A percentile compares a stretch with the other conserved stretches of the same genome.
Conservation (phyloP, 2,113 vertebrate genomes). For the Natator depressus region DNA sequence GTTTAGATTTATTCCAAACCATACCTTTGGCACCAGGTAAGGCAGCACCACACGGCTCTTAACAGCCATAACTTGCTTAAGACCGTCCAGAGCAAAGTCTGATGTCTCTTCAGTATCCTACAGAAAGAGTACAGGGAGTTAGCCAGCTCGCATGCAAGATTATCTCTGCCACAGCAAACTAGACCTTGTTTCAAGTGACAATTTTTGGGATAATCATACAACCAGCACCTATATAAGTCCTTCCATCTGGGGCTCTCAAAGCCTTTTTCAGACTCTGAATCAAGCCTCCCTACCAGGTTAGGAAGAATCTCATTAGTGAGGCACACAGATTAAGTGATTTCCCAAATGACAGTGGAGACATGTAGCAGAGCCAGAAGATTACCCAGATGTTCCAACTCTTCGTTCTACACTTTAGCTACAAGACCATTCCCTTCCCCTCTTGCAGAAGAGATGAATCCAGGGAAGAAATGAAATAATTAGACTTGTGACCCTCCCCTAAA, state of each 20-base stretch:
- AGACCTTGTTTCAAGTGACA: background rate
- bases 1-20: background rate
- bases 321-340: background rate
- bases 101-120: conserved; percentile 90
- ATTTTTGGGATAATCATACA: background rate
- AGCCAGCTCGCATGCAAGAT: background rate
- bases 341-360: background rate
- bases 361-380: background rate
- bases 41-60: conserved; percentile 98
- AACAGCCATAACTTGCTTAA: conserved; percentile 99
- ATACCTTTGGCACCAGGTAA: conserved; percentile 97
- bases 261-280: background rate
- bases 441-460: background rate
- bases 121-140: background rate
- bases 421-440: background rate
- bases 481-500: background rate
- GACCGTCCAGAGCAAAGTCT: conserved; percentile 94
- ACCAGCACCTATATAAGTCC: background rate
- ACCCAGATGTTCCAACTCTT: background rate
- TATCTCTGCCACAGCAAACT: background rate
- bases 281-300: background rate
- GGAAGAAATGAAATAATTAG: background rate
- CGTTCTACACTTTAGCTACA: background rate
- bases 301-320: background rate
- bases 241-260: background rate